Evolutionary conservation across 2,888 invertebrate species (phyloP).

Genomic region (Keiferia lycopersicella): DNA sequence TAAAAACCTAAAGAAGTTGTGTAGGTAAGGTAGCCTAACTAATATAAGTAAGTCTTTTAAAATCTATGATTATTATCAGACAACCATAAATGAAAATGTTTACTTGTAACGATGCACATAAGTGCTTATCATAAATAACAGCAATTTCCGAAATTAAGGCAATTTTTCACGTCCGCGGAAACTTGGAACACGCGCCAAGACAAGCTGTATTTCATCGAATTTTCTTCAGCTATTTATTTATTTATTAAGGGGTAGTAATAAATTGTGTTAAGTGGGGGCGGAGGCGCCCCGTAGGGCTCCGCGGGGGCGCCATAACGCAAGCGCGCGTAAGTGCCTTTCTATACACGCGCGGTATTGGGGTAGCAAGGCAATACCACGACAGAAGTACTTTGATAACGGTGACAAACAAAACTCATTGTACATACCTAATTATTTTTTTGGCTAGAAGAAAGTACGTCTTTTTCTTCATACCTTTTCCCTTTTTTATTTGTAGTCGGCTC

Average conservation of each 20-base stretch:
- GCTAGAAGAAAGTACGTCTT: too few relatives aligned
- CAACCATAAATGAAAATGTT: not conserved
- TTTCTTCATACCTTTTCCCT: too few relatives aligned
- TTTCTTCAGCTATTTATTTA: constrained; percentile 79
- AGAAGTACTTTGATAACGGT: not conserved
- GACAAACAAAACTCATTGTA: not conserved
- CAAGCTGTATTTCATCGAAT: constrained; percentile 76
- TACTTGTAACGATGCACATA: constrained; percentile 8
- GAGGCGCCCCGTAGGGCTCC: constrained; percentile 70
- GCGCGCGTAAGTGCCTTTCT: constrained; percentile 77
- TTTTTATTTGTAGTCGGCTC: too few relatives aligned
- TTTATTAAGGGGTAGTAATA: constrained; percentile 80
- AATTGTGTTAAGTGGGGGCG: constrained; percentile 81
- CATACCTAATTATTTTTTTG: too few relatives aligned
- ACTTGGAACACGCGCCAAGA: constrained; percentile 44
- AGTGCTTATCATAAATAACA: constrained; percentile 23
- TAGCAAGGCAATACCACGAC: constrained; percentile 29
- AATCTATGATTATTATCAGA: not conserved
- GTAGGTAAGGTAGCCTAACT: too few relatives aligned
- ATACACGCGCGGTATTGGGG: constrained; percentile 63
- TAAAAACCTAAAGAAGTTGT: too few relatives aligned
- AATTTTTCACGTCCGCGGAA: constrained; percentile 50
- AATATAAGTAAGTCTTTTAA: not conserved
- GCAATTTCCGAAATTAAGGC: constrained; percentile 49
- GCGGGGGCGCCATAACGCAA: constrained; percentile 74